Conservation (phyloP, 2,888 invertebrate genomes). For the Spialia ferax region DNA sequence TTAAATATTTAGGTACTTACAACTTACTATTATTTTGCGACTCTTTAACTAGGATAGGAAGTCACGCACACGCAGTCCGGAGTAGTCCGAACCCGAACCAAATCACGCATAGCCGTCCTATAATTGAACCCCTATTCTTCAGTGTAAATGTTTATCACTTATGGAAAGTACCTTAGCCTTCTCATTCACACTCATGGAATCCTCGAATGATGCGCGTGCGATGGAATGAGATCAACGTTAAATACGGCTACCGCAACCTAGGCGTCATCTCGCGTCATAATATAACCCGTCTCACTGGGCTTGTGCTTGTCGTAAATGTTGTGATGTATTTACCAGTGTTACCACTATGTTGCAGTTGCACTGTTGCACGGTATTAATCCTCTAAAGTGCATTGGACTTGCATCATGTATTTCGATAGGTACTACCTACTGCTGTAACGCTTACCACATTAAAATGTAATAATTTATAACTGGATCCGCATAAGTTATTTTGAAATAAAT, state of each 20-base stretch:
- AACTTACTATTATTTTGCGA: constrained; percentile 11
- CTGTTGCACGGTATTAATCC: constrained; percentile 45
- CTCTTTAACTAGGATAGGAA: too few species aligned
- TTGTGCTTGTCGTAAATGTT: constrained; percentile 47
- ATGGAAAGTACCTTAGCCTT: constrained; percentile 52
- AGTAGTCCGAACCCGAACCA: constrained; percentile 51
- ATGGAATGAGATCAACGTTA: constrained; percentile 53
- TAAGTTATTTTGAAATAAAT: too few species aligned
- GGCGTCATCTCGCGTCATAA: constrained; percentile 44
- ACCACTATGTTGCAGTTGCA: constrained; percentile 49
- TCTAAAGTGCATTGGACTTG: constrained; percentile 32
- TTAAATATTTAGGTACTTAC: constrained; percentile 3
- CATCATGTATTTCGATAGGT: constrained; percentile 3
- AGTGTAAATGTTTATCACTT: constrained; percentile 51
- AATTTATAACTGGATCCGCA: too few species aligned
- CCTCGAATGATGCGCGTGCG: constrained; percentile 47
- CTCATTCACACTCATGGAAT: constrained; percentile 57
- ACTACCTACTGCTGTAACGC: too few species aligned
- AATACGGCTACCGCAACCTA: constrained; percentile 44
- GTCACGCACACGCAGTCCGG: constrained; percentile 61
- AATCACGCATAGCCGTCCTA: constrained; percentile 61
- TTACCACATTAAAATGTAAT: too few species aligned
- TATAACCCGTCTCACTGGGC: constrained; percentile 52
- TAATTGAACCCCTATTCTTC: constrained; percentile 62
- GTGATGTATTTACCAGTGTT: constrained; percentile 49